phyloP scores from a whole-genome alignment of 2,113 vertebrate genomes.

The Cephalopholis sonnerati region DNA sequence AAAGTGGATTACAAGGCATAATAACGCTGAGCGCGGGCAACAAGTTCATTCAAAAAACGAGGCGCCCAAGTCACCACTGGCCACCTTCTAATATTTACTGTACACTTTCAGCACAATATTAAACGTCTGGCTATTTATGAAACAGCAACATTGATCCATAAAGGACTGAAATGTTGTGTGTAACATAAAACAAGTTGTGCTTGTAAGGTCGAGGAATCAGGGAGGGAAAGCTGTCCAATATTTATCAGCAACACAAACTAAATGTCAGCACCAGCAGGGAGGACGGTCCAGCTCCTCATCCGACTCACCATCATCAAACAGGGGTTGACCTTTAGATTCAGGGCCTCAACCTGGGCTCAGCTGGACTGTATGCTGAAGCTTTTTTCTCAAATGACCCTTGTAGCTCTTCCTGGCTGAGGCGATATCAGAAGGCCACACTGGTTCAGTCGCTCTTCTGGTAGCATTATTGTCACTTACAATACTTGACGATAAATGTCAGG shows the following conservation, averaged over 20 bases:
- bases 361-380: slow-evolving; percentile 6
- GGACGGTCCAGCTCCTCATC: background rate
- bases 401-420: background rate
- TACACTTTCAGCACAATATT: background rate
- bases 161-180: slow-evolving; percentile 8
- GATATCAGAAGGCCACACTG: background rate
- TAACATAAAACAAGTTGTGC: background rate
- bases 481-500: background rate
- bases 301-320: slow-evolving; percentile 43
- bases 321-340: slow-evolving; percentile 49
- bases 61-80: background rate
- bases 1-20: slow-evolving; percentile 44
- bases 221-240: slow-evolving; percentile 3
- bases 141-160: slow-evolving; percentile 8
- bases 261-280: slow-evolving; percentile 53
- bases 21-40: background rate
- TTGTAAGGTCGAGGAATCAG: background rate
- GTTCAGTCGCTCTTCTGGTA: background rate
- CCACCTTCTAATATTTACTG: background rate
- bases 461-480: background rate
- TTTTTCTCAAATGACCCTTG: background rate
- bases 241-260: slow-evolving; percentile 32
- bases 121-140: background rate
- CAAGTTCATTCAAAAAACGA: slow-evolving; percentile 17
- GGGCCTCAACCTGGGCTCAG: slow-evolving; percentile 20